phyloP scores from a whole-genome alignment of 2,113 vertebrate species.

The Siniperca knerii region DNA sequence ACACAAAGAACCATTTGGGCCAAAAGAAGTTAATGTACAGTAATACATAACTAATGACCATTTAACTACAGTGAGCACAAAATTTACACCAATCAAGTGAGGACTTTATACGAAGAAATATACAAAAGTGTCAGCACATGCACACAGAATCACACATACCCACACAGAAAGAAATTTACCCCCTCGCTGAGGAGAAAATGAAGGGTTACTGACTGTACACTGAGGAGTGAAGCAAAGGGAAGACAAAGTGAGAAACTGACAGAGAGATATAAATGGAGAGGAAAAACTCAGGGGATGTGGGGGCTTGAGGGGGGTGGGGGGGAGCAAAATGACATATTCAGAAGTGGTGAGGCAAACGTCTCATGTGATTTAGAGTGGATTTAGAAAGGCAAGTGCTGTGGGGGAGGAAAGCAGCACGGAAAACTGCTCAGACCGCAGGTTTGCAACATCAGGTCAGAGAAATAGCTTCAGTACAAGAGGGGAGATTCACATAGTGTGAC shows the following conservation, averaged over 20 bases:
- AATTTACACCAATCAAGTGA: background rate
- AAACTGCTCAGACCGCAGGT: constrained; percentile 60
- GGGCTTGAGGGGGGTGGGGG: background rate
- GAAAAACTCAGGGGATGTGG: constrained; percentile 37
- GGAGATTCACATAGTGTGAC: constrained; percentile 33
- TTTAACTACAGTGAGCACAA: background rate
- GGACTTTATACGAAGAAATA: background rate
- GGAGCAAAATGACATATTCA: constrained; percentile 68
- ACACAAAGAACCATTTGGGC: background rate
- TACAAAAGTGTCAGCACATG: background rate
- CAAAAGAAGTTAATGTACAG: background rate
- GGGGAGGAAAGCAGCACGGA: constrained; percentile 56
- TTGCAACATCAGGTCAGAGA: constrained; percentile 48
- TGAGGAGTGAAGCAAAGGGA: constrained; percentile 26
- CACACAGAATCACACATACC: background rate
- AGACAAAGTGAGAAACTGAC: constrained; percentile 43
- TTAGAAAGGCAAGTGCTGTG: constrained; percentile 63
- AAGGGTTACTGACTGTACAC: constrained; percentile 19
- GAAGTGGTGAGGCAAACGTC: constrained; percentile 59
- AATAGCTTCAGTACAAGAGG: constrained; percentile 33
- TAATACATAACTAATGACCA: background rate
- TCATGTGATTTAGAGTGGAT: constrained; percentile 72
- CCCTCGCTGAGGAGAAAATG: constrained; percentile 23
- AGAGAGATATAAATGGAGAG: constrained; percentile 40
- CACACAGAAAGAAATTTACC: constrained; percentile 1